Conservation (phyloP, 2,797 vertebrate genomes). For the Erpetoichthys calabaricus region DNA sequence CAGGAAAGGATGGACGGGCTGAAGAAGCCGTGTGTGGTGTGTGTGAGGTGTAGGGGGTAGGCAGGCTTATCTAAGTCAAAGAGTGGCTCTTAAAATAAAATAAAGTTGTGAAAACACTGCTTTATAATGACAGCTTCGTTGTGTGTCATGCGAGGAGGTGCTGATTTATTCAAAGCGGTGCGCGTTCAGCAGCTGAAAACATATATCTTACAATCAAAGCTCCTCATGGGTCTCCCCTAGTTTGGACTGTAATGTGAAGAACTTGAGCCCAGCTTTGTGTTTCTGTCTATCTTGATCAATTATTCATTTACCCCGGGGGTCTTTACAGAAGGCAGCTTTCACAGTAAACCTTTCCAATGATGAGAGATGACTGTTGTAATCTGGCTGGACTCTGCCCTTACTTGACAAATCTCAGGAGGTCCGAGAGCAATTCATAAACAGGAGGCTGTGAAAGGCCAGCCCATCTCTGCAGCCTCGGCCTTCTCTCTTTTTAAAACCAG, state of each 20-base stretch:
- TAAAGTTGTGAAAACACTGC: constrained; percentile 23
- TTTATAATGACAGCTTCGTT: constrained; percentile 27
- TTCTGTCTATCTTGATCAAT: neutral
- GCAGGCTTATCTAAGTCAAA: constrained; percentile 48
- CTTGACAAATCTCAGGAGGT: too few relatives aligned
- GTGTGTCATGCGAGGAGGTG: constrained; percentile 16
- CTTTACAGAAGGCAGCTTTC: too few relatives aligned
- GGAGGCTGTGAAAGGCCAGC: too few relatives aligned
- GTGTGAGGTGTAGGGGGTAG: constrained; percentile 4
- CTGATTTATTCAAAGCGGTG: constrained; percentile 18
- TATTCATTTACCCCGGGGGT: too few relatives aligned
- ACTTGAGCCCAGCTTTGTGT: neutral
- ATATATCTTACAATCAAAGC: constrained; percentile 7
- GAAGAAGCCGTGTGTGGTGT: too few relatives aligned
- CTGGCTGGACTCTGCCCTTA: too few relatives aligned
- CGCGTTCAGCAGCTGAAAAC: constrained; percentile 7
- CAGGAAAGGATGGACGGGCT: too few relatives aligned
- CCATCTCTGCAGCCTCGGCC: too few relatives aligned
- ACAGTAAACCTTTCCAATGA: too few relatives aligned
- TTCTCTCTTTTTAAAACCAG: too few relatives aligned
- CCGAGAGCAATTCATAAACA: too few relatives aligned
- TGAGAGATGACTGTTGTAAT: too few relatives aligned
- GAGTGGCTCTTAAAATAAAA: constrained; percentile 19
- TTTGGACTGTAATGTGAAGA: constrained; percentile 3
- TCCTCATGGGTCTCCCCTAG: neutral